Evolutionary conservation across 2,113 vertebrate species (phyloP).

Genomic region (Hipposideros armiger): DNA sequence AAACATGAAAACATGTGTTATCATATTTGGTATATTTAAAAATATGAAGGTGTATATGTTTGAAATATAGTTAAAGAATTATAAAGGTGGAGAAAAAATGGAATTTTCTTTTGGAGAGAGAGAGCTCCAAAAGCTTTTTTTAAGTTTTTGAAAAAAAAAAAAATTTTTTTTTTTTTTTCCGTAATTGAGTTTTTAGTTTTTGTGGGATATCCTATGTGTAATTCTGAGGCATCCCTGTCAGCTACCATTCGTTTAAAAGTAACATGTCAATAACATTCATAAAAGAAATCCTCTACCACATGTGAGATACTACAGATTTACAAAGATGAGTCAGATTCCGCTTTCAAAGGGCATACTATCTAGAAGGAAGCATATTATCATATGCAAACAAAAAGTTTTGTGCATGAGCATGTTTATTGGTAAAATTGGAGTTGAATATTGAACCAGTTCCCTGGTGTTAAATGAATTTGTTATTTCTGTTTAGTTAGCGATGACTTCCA

Average conservation of each 20-base stretch:
- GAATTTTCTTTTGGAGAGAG: conserved; percentile 47
- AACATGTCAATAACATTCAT: not conserved
- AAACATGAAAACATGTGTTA: not conserved
- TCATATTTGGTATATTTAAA: conserved; percentile 33
- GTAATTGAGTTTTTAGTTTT: not conserved
- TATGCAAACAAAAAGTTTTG: not conserved
- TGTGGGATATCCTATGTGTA: not conserved
- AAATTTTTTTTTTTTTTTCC: not conserved
- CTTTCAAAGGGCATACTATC: not conserved
- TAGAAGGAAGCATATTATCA: conserved; percentile 22
- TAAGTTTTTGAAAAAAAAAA: not conserved
- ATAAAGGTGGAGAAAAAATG: conserved; percentile 35
- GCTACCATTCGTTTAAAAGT: conserved; percentile 14
- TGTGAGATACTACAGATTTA: conserved; percentile 30
- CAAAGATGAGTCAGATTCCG: not conserved
- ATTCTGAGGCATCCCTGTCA: conserved; percentile 45
- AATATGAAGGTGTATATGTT: not conserved
- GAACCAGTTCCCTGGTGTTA: conserved; percentile 31
- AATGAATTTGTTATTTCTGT: conserved; percentile 28
- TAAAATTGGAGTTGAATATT: conserved; percentile 36
- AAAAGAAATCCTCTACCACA: not conserved
- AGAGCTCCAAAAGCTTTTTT: not conserved
- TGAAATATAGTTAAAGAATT: conserved; percentile 39
- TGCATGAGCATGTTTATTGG: conserved; percentile 10
- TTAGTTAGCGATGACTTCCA: conserved; percentile 28